Conservation (phyloP, 30 jellyfish, hydroid and myxozoan genomes). For the Nemopilema nomurai region DNA sequence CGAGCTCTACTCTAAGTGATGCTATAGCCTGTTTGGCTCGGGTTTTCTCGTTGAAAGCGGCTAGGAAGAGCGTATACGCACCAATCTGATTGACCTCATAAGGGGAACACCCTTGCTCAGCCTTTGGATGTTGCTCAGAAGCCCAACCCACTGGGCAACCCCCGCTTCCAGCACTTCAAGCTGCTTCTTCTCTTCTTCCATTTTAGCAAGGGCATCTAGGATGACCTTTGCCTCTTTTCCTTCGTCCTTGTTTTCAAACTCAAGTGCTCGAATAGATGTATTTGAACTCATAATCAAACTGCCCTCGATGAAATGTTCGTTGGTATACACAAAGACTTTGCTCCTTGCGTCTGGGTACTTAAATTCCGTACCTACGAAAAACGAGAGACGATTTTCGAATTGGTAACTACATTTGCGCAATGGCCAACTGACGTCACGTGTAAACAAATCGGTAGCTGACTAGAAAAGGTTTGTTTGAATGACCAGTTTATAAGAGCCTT, state of each 20-base stretch:
- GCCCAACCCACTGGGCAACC: slow-evolving; percentile 34
- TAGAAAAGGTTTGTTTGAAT: no score
- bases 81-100: slow-evolving; percentile 60
- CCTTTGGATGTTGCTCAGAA: slow-evolving; percentile 42
- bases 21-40: neutral
- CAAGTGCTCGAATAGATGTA: slow-evolving; percentile 49
- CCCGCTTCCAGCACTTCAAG: slow-evolving; percentile 51
- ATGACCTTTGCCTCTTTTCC: slow-evolving; percentile 34
- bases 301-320: slow-evolving; percentile 23
- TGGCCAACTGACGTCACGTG: no score
- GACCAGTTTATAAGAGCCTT: no score
- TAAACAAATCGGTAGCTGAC: no score
- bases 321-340: slow-evolving; percentile 15
- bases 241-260: slow-evolving; percentile 19
- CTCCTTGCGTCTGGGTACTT: slow-evolving; percentile 42
- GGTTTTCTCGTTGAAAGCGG: neutral
- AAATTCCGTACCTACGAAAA: slow-evolving; percentile 24
- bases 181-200: slow-evolving; percentile 53
- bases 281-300: slow-evolving; percentile 40
- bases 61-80: neutral
- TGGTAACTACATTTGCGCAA: no score
- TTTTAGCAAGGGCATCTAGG: slow-evolving; percentile 5
- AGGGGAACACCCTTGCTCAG: slow-evolving; percentile 69
- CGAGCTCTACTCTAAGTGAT: neutral
- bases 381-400: neutral